phyloP scores from a whole-genome alignment of 2,888 invertebrate species.

The Caenorhabditis zanzibari region DNA sequence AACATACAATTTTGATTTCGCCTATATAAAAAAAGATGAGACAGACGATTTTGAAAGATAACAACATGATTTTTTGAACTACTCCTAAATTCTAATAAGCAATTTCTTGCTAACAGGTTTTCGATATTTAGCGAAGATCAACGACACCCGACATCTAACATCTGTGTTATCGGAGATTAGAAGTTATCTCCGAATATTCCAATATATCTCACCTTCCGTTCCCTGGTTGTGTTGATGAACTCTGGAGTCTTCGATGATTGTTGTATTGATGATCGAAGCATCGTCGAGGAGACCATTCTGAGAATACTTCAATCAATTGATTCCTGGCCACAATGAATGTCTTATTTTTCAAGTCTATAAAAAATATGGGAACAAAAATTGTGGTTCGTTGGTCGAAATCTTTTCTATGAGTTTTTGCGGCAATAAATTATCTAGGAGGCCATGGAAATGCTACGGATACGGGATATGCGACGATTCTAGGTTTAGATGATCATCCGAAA shows the following conservation, averaged over 20 bases:
- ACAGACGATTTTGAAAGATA: constrained; percentile 31
- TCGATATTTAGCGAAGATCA: constrained; percentile 29
- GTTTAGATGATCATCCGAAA: too few species aligned
- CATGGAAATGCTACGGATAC: too few species aligned
- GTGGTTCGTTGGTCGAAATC: too few species aligned
- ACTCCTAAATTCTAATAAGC: not conserved
- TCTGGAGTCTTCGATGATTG: constrained; percentile 15
- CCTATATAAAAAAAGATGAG: not conserved
- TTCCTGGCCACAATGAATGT: too few species aligned
- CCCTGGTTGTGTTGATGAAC: constrained; percentile 45
- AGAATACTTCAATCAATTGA: not conserved
- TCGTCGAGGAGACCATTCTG: constrained; percentile 53
- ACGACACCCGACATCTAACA: constrained; percentile 38
- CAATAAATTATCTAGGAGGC: too few species aligned
- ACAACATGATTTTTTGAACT: constrained; percentile 49
- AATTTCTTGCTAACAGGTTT: constrained; percentile 35
- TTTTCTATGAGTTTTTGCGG: too few species aligned
- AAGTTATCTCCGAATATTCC: constrained; percentile 24
- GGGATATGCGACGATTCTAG: not conserved
- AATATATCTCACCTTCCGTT: constrained; percentile 35
- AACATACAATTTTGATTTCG: constrained; percentile 18
- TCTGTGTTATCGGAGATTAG: constrained; percentile 28
- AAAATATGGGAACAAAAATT: too few species aligned
- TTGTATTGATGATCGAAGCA: constrained; percentile 31
- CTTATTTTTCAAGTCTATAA: too few species aligned